These are phyloP conservation scores for Rhagonycha fulva DNA, from an alignment of 2,888 invertebrate species.

Conservation along the genomic window DNA sequence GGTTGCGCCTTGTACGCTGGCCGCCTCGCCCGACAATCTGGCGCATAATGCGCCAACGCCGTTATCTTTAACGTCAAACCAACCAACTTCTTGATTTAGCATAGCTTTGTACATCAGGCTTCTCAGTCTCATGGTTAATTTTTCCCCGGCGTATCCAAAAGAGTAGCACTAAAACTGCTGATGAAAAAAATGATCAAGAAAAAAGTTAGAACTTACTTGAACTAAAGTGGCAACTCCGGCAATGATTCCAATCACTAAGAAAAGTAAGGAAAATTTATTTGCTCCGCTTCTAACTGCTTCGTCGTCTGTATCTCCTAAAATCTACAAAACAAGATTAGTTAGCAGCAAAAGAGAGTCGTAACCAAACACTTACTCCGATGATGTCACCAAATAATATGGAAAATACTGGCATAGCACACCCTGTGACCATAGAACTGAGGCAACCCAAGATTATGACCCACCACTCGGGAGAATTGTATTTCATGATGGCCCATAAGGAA, in stretches of 20 bases:
- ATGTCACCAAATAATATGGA: slow-evolving; percentile 75
- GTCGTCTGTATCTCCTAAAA: slow-evolving; percentile 57
- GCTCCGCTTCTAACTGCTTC: slow-evolving; percentile 62
- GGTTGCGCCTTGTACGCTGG: slow-evolving; percentile 80
- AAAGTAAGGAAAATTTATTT: slow-evolving; percentile 65
- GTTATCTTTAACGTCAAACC: slow-evolving; percentile 74
- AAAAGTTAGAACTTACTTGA: slow-evolving; percentile 59
- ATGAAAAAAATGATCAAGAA: background rate
- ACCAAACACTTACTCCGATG: slow-evolving; percentile 59
- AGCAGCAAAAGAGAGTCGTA: background rate
- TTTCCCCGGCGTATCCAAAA: slow-evolving; percentile 79
- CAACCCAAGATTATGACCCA: slow-evolving; percentile 65
- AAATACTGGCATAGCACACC: slow-evolving; percentile 73
- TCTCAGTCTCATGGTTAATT: slow-evolving; percentile 74
- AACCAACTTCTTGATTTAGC: slow-evolving; percentile 74
- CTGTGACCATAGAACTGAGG: slow-evolving; percentile 66
- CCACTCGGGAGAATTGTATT: slow-evolving; percentile 72
- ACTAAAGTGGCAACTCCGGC: slow-evolving; percentile 68
- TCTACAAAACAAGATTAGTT: slow-evolving; percentile 40
- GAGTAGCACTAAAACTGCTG: slow-evolving; percentile 4
- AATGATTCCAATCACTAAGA: slow-evolving; percentile 67
- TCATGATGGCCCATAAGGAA: slow-evolving; percentile 55
- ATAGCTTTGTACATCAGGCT: slow-evolving; percentile 67
- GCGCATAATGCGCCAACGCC: slow-evolving; percentile 77
- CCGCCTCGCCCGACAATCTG: slow-evolving; percentile 75